phyloP scores from a whole-genome alignment of 30 jellyfish, hydroid and myxozoan genomes.

The Aurelia sp. region DNA sequence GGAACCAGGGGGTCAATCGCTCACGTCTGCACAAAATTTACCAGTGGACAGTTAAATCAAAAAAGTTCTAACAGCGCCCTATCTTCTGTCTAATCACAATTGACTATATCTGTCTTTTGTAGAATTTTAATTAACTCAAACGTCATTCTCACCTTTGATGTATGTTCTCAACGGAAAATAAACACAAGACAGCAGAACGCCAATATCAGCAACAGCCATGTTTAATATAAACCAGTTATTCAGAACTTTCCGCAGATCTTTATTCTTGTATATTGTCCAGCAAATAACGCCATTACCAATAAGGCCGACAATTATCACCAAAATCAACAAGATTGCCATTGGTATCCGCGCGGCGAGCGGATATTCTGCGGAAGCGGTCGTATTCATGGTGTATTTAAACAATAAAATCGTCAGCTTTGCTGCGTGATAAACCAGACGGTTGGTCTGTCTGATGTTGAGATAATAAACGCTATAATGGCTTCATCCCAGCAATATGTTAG shows the following conservation, averaged over 20 bases:
- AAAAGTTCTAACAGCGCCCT: too few relatives aligned
- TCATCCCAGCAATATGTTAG: too few relatives aligned
- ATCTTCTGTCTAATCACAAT: too few relatives aligned
- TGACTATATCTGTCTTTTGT: too few relatives aligned
- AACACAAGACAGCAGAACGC: constrained; percentile 54
- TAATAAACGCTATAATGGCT: too few relatives aligned
- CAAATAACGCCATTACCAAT: constrained; percentile 65
- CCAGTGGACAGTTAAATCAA: too few relatives aligned
- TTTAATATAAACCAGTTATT: constrained; percentile 75
- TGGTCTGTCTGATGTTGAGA: too few relatives aligned
- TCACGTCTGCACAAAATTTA: too few relatives aligned
- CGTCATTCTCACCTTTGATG: constrained; percentile 50
- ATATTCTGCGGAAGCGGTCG: constrained; percentile 36
- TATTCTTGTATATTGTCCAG: constrained; percentile 64
- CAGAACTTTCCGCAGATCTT: constrained; percentile 57
- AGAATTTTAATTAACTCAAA: background rate
- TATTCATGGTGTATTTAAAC: constrained; percentile 3
- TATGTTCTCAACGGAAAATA: constrained; percentile 65
- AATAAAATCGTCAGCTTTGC: too few relatives aligned
- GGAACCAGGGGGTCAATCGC: too few relatives aligned
- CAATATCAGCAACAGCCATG: constrained; percentile 69
- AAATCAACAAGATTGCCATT: constrained; percentile 44
- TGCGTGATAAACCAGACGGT: too few relatives aligned
- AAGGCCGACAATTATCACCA: constrained; percentile 54
- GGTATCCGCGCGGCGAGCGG: constrained; percentile 66